Evolutionary conservation across 2,113 vertebrate genomes (phyloP), one percentile per base, ranked within the genome.

Genomic region (Plecturocebus donacophilus): DNA sequence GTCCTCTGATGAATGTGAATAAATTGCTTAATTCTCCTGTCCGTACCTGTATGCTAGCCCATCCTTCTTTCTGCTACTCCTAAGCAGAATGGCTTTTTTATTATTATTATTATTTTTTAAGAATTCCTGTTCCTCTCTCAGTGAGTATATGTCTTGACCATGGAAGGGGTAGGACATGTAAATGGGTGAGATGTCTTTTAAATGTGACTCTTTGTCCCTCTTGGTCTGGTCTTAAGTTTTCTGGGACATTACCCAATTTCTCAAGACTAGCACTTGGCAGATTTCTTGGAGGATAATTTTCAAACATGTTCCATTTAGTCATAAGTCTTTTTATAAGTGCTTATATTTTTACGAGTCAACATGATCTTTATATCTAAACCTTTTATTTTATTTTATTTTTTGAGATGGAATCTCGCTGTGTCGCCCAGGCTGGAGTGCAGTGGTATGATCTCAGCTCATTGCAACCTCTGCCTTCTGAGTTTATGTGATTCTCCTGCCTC

Each of bases 201-300:
- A 77, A 27, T 61, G 82, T 61, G 23, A 16, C 2, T 87, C 12
- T 64, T 25, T 75, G 23, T 82, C 66, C 73, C 30, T 90, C 35
- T 40, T 75, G 27, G 7, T 70, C 54, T 75, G 23, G 7, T 70
- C 54, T 87, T 75, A 58, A 20, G 21, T 90, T 80, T 91, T 16
- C 75, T 95, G 66, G 47, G 32, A 35, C 8, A 49, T 21, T 71
- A n/a, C 38, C 38, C 91, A 68, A 8, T 70, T 91, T 94, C 85
- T 94, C 68, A 6, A 76, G 77, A 47, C 13, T 77, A 71, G 7
- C 9, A 82, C 40, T 90, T n/a, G 75, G 76, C 27, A 68, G 0
- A 89, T 95, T 94, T 89, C 47, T 79, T 94, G 56, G 47, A 81
- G n/a, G 20, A 66, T 90, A 70, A 73, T 94, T 94, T 93, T 87